Conservation (phyloP, 2,888 invertebrate genomes). For the Eupithecia exiguata region DNA sequence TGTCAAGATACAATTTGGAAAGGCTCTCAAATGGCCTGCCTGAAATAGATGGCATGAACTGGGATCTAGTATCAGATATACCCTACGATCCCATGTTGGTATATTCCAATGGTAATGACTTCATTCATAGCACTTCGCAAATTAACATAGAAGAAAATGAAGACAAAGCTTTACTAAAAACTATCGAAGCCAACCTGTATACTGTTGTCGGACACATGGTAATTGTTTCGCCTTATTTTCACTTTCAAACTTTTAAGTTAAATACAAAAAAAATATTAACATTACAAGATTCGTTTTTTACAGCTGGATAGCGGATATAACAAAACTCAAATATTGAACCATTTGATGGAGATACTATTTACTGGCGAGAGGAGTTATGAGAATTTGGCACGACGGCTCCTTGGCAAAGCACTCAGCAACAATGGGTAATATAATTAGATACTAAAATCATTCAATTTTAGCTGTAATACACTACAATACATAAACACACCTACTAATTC, state of each 20-base stretch:
- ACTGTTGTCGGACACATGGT: constrained; percentile 68
- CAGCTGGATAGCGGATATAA: constrained; percentile 68
- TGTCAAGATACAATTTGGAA: constrained; percentile 88
- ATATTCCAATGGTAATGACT: constrained; percentile 86
- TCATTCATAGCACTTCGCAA: constrained; percentile 80
- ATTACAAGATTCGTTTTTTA: constrained; percentile 51
- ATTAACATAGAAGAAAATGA: constrained; percentile 66
- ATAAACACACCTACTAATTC: not conserved
- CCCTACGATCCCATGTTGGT: constrained; percentile 85
- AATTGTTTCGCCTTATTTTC: constrained; percentile 41
- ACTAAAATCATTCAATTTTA: not conserved
- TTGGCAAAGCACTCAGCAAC: constrained; percentile 56
- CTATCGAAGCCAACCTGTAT: constrained; percentile 67
- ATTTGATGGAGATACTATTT: constrained; percentile 72
- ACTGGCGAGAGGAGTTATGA: constrained; percentile 70
- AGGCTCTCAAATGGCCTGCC: constrained; percentile 86
- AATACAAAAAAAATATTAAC: not conserved
- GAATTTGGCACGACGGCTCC: constrained; percentile 58
- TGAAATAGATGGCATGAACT: constrained; percentile 82
- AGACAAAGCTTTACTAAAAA: constrained; percentile 59
- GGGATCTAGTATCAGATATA: constrained; percentile 72
- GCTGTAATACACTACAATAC: too few relatives aligned
- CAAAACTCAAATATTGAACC: constrained; percentile 73
- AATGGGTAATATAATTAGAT: constrained; percentile 55
- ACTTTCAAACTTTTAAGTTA: not conserved